These are phyloP conservation scores for Dugesia japonica DNA, from an alignment of 2,888 invertebrate species.

Conservation along the genomic window DNA sequence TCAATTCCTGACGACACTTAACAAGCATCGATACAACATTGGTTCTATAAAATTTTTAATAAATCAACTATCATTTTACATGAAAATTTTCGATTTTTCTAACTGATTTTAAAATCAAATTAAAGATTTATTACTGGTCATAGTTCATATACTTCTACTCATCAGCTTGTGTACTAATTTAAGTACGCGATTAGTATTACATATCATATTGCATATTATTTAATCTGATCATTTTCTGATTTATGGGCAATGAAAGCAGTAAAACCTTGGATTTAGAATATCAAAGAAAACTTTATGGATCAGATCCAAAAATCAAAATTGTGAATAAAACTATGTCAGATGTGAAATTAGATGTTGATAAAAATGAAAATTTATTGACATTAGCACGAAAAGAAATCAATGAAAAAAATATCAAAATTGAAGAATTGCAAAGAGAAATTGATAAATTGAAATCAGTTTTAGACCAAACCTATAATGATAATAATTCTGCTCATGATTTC, in stretches of 20 bases:
- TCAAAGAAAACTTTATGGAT: background rate
- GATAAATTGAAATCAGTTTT: conserved; percentile 56
- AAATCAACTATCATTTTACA: background rate
- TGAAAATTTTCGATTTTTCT: background rate
- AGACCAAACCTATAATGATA: conserved; percentile 44
- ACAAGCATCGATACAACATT: background rate
- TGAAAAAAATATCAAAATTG: conserved; percentile 56
- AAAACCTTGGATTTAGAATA: background rate
- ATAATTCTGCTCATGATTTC: background rate
- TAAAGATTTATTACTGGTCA: conserved; percentile 13
- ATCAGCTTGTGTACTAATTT: conserved; percentile 13
- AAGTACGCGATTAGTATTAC: background rate
- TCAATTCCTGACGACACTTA: background rate
- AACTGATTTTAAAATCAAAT: background rate
- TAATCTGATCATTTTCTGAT: background rate
- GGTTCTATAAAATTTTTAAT: no score
- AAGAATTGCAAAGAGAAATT: conserved; percentile 56
- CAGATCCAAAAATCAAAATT: background rate
- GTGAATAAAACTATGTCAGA: background rate
- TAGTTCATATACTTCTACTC: background rate
- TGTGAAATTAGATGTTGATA: background rate
- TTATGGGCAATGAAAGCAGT: conserved; percentile 14
- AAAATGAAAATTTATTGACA: background rate
- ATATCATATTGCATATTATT: background rate
- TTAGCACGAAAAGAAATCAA: conserved; percentile 42